Base-by-base conservation (phyloP, 2,797 vertebrate genomes). In the Melanotaenia trifasciata region DNA sequence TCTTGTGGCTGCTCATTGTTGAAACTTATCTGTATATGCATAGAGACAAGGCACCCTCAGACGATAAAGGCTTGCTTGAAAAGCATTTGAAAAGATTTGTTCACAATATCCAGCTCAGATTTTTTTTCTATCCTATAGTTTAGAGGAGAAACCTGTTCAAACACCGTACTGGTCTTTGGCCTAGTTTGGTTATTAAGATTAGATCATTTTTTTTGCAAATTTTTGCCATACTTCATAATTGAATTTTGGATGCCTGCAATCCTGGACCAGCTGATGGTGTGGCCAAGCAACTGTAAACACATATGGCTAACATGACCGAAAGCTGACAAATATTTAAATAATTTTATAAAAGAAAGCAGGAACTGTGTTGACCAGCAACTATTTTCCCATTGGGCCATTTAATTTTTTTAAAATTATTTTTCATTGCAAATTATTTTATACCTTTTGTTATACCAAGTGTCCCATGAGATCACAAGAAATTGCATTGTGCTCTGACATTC, bases 1-100 rank as follows among this genome's bases (percentile, higher is more conserved):
- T 71, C 45, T 76, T 43, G 40, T 61, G 38, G 67, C 73, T 56
- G 33, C 45, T 85, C 70, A 84, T 87, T 77, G 74, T 5, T 38
- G 33, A 74, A 84, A 74, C 47, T 64, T 45, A 50, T 8, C 14
- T n/a, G 32, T 57, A 53, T 3, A 40, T 40, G 40, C 28, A 57
- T 8, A 62, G 20, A 62, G 53, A 66, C 20, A 56, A 58, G 33
- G 22, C 32, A 20, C 5, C 63, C 8, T 64, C 26, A 11, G 32
- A 28, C 9, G 47, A 54, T 5, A 54, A 30, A 9, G 18, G 64
- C 5, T 28, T 4, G 0, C 11, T 62, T 24, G 36, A 65, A 67
- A 38, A 26, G 24, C 10, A 12, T 30, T 47, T 2, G 32, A 35
- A 54, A 18, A 75, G 7, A 59, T 14, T 24, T 53, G n/a, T 33